A percentile compares a stretch with the other conserved stretches of the same genome.
These are phyloP conservation scores for Argya squamiceps DNA, from an alignment of 2,797 vertebrate species.

Conservation along the genomic window DNA sequence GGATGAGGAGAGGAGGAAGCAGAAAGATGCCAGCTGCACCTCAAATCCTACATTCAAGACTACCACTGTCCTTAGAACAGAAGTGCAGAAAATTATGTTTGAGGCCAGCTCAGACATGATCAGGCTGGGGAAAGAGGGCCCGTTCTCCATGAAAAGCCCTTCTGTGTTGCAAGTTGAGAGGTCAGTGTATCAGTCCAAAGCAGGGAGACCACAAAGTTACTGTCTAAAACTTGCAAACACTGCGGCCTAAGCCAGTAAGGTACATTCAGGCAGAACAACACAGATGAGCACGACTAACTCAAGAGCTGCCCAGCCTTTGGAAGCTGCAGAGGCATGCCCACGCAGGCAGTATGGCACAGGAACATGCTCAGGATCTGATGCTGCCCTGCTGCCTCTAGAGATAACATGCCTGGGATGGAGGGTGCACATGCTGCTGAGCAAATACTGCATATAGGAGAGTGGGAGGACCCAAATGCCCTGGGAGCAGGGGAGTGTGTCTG, in stretches of 20 bases:
- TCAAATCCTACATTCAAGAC: not conserved
- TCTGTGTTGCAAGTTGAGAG: not conserved
- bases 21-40: not conserved
- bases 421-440: not conserved
- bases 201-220: not conserved
- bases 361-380: not conserved
- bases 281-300: not conserved
- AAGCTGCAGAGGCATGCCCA: not conserved
- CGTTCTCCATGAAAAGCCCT: fast-evolving
- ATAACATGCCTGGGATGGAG: not conserved
- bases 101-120: not conserved
- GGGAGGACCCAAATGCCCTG: not conserved
- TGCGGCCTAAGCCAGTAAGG: not conserved
- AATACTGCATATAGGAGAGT: not conserved
- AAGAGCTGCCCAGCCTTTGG: not conserved
- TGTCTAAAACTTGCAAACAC: not conserved
- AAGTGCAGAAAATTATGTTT: not conserved
- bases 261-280: not conserved
- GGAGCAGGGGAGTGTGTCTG: not conserved
- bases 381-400: not conserved
- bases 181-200: not conserved
- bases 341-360: not conserved
- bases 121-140: not conserved
- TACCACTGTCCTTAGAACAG: not conserved
- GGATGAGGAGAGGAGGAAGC: not conserved